phyloP scores from a whole-genome alignment of 2,113 vertebrate species.

The Cochlearius cochlearius region DNA sequence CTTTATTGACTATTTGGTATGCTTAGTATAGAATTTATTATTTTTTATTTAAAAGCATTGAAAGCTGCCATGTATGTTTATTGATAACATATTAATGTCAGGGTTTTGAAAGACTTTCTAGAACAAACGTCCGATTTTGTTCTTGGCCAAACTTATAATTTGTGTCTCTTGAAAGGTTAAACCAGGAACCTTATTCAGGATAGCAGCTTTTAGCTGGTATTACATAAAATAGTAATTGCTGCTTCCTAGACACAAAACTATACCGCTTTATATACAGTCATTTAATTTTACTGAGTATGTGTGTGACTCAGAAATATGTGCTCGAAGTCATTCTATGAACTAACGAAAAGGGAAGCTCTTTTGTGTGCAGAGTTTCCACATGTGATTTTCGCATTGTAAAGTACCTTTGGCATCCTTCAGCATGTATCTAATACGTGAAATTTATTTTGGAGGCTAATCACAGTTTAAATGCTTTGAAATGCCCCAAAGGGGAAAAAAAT shows the following conservation, averaged over 20 bases:
- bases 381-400: neutral
- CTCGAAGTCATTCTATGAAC: neutral
- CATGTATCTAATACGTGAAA: neutral
- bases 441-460: neutral
- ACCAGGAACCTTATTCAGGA: neutral
- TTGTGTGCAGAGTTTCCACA: neutral
- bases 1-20: neutral
- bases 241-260: neutral
- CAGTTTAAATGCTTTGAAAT: constrained; percentile 1
- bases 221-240: neutral
- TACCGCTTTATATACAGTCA: neutral
- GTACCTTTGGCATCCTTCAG: neutral
- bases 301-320: neutral
- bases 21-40: neutral
- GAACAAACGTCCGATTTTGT: neutral
- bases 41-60: neutral
- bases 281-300: constrained; percentile 3
- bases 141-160: neutral
- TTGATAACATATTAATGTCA: neutral
- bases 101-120: neutral
- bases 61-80: neutral
- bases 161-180: neutral
- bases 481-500: neutral
- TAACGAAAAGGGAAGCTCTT: neutral
- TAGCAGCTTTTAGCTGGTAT: neutral